A percentile compares a stretch with the other conserved stretches of the same genome.
Conservation (phyloP, 2,888 invertebrate genomes). For the Scrobipalpa atriplicella region DNA sequence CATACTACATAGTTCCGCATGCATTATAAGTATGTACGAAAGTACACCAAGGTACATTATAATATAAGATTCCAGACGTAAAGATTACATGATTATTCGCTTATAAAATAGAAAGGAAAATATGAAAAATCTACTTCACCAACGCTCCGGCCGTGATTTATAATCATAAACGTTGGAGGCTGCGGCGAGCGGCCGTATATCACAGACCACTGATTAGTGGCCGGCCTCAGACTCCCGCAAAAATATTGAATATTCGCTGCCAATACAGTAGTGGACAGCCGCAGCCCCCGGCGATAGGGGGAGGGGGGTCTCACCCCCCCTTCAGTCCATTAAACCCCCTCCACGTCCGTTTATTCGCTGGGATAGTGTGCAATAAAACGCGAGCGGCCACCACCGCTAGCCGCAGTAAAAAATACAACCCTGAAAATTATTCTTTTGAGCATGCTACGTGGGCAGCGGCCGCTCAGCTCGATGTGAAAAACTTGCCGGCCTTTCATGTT, state of each 20-base stretch:
- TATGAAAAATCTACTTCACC: neutral
- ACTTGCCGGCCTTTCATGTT: conserved; percentile 23
- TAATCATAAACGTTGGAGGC: neutral
- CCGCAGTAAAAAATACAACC: conserved; percentile 73
- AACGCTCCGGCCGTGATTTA: neutral
- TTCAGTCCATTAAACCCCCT: conserved; percentile 66
- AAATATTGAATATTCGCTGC: conserved; percentile 76
- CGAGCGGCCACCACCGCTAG: conserved; percentile 54
- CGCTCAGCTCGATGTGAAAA: conserved; percentile 1
- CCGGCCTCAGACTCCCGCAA: conserved; percentile 49
- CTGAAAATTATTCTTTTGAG: conserved; percentile 70
- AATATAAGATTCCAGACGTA: too few species aligned
- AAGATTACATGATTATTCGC: too few species aligned
- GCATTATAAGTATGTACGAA: too few species aligned
- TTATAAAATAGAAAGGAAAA: neutral
- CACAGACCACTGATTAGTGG: conserved; percentile 63
- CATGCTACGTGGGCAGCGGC: conserved; percentile 37
- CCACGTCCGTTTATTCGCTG: conserved; percentile 70
- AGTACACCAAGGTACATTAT: too few species aligned
- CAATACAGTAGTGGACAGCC: conserved; percentile 56
- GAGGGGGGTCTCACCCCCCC: conserved; percentile 36
- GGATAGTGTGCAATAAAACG: conserved; percentile 80
- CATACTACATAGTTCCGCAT: too few species aligned
- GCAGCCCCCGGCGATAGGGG: conserved; percentile 34
- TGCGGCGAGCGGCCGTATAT: conserved; percentile 20